These are phyloP conservation scores for Artibeus lituratus DNA, from an alignment of 2,797 vertebrate genomes.

Conservation along the genomic window DNA sequence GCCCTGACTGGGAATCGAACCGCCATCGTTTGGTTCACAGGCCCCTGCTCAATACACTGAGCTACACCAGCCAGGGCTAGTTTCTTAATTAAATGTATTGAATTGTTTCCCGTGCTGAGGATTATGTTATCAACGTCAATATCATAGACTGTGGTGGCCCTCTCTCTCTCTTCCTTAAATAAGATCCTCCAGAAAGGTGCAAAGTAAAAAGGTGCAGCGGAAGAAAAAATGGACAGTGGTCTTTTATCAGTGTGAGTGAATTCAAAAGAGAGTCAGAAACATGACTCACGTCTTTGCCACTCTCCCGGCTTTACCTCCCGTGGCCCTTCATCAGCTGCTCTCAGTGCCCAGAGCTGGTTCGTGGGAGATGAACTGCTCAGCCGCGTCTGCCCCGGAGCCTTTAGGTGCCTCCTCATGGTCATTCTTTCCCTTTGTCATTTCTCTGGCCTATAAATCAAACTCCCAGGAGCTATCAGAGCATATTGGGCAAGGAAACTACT, in stretches of 20 bases:
- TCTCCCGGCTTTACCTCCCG: background rate
- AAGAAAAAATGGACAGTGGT: background rate
- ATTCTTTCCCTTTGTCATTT: background rate
- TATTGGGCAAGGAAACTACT: background rate
- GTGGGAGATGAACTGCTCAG: background rate
- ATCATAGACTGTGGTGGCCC: background rate
- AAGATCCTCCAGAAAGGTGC: background rate
- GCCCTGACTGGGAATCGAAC: too few species aligned
- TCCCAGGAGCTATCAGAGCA: background rate
- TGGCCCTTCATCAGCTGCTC: background rate
- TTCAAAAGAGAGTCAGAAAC: background rate
- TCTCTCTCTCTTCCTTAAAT: background rate
- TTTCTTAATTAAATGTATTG: background rate
- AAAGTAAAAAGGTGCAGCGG: background rate
- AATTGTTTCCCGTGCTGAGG: background rate
- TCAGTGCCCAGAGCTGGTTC: background rate
- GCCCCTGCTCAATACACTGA: too few species aligned
- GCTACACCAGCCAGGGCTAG: background rate
- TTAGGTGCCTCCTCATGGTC: background rate
- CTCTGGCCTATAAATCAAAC: background rate
- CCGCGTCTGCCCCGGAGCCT: background rate
- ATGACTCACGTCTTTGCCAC: background rate
- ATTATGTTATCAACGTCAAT: background rate
- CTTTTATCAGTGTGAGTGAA: background rate
- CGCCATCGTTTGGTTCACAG: too few species aligned